Evolutionary conservation across 2,113 vertebrate genomes (phyloP).

Genomic region (Lampris incognitus): DNA sequence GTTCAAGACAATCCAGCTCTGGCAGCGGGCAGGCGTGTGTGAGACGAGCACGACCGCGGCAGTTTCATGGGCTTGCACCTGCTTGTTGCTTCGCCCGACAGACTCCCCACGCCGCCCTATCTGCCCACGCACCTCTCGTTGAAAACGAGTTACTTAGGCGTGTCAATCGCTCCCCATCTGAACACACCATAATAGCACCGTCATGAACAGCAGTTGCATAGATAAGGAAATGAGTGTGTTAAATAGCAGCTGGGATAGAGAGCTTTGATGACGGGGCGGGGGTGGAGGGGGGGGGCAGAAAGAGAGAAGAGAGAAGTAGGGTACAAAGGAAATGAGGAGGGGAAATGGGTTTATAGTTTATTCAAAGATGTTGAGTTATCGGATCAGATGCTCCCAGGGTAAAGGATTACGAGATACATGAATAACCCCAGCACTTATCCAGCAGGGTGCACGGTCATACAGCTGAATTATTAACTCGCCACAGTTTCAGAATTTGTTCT

Average conservation of each 20-base stretch:
- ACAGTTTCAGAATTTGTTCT: slow-evolving; percentile 50
- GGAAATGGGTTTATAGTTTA: slow-evolving; percentile 1
- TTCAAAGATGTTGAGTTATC: slow-evolving; percentile 34
- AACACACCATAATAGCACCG: too few relatives aligned
- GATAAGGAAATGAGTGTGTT: too few relatives aligned
- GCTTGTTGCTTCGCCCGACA: too few relatives aligned
- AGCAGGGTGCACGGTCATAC: slow-evolving; percentile 18
- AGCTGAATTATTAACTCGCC: slow-evolving; percentile 57
- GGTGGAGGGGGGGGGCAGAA: not conserved
- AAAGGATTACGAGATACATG: slow-evolving; percentile 57
- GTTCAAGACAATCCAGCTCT: too few relatives aligned
- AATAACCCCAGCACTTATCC: slow-evolving; percentile 65
- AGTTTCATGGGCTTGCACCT: too few relatives aligned
- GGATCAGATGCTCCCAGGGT: slow-evolving; percentile 53
- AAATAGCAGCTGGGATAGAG: not conserved
- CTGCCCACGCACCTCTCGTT: too few relatives aligned
- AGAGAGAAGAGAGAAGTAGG: not conserved
- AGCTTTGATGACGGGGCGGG: not conserved
- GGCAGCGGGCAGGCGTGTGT: too few relatives aligned
- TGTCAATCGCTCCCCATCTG: too few relatives aligned
- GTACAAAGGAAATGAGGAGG: not conserved
- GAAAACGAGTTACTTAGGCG: too few relatives aligned
- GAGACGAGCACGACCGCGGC: too few relatives aligned
- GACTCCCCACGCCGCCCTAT: too few relatives aligned
- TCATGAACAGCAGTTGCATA: too few relatives aligned